A percentile compares a stretch with the other conserved stretches of the same genome.
Evolutionary conservation across 2,888 invertebrate genomes (phyloP).

Genomic region (Onchidella celtica): DNA sequence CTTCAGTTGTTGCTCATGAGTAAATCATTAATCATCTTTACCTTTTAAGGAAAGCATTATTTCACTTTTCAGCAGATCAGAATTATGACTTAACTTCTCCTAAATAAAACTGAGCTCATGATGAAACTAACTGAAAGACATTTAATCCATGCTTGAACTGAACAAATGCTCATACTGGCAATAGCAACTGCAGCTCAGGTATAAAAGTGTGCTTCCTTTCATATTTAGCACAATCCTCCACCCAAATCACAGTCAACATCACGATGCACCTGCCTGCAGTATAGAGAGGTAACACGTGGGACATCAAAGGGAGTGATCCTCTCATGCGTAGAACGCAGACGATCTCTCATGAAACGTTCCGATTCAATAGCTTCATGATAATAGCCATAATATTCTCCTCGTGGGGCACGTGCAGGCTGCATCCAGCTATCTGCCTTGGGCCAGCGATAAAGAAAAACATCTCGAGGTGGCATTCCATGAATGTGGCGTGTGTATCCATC

Average conservation of each 20-base stretch:
- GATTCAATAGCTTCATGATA: slow-evolving; percentile 73
- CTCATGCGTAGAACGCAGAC: slow-evolving; percentile 62
- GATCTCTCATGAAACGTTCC: slow-evolving; percentile 62
- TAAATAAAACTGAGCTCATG: no score
- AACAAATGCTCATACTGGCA: no score
- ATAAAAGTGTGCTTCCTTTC: no score
- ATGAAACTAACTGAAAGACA: no score
- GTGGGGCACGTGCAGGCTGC: slow-evolving; percentile 63
- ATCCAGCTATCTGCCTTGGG: slow-evolving; percentile 68
- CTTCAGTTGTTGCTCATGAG: no score
- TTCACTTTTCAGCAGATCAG: no score
- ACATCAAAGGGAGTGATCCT: slow-evolving; percentile 64
- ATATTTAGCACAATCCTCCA: slow-evolving; percentile 34
- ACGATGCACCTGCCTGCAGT: slow-evolving; percentile 31
- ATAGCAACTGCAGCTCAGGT: no score
- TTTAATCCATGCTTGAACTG: no score
- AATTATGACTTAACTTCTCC: no score
- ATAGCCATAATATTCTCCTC: slow-evolving; percentile 73
- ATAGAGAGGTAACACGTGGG: slow-evolving; percentile 54
- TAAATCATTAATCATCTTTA: no score
- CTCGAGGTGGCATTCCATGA: slow-evolving; percentile 67
- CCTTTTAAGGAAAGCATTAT: no score
- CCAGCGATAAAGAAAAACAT: slow-evolving; percentile 67
- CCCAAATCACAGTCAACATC: slow-evolving; percentile 47
- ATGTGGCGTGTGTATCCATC: slow-evolving; percentile 71